These are phyloP conservation scores for Gastrophysa polygoni DNA, from an alignment of 2,888 invertebrate genomes.

Conservation along the genomic window DNA sequence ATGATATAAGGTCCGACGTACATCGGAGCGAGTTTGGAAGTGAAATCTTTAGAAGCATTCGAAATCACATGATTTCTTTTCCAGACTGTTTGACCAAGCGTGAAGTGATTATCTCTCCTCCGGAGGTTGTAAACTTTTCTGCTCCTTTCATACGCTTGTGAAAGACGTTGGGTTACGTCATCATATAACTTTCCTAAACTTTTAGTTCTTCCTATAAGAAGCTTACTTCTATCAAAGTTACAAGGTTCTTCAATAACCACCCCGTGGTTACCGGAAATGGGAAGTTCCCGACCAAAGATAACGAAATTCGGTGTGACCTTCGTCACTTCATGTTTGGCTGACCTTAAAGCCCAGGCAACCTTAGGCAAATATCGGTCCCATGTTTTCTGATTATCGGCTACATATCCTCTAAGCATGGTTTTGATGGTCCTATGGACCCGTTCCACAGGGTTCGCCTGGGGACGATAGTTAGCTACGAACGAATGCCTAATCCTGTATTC, in stretches of 20 bases:
- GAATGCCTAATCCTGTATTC: too few relatives aligned
- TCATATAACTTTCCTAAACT: background rate
- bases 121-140: conserved; percentile 6
- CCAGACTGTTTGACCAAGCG: conserved; percentile 12
- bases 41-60: conserved; percentile 21
- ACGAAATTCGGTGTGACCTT: conserved; percentile 4
- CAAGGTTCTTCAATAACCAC: background rate
- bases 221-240: background rate
- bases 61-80: conserved; percentile 19
- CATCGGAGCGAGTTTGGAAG: conserved; percentile 24
- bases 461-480: too few relatives aligned
- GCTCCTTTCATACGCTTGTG: conserved; percentile 9
- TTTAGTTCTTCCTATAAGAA: background rate
- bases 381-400: conserved; percentile 12
- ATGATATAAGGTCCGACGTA: conserved; percentile 25
- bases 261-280: background rate
- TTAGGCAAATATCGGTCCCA: conserved; percentile 10
- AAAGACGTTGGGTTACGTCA: conserved; percentile 3
- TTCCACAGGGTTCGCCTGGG: too few relatives aligned
- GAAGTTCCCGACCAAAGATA: conserved; percentile 9
- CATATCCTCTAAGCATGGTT: conserved; percentile 8
- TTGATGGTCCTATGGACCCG: background rate
- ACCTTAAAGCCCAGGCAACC: too few relatives aligned
- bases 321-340: conserved; percentile 10
- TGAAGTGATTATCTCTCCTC: conserved; percentile 10